A percentile compares a stretch with the other conserved stretches of the same genome.
phyloP scores from a whole-genome alignment of 2,888 invertebrate species.

The Aporophyla nigra region DNA sequence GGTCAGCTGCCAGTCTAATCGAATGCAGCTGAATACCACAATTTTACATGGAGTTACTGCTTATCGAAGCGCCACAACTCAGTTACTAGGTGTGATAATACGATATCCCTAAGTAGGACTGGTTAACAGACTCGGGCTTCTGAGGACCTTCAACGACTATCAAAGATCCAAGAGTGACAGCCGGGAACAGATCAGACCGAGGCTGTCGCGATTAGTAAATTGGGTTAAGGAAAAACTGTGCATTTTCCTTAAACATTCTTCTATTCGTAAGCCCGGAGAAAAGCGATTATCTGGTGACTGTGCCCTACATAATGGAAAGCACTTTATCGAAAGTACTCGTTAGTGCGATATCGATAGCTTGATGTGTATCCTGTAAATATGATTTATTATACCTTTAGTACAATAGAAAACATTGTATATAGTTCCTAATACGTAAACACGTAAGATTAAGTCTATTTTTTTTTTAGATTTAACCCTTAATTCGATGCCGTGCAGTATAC shows the following conservation, averaged over 20 bases:
- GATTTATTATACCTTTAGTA: slow-evolving; percentile 22
- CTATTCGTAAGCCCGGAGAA: background rate
- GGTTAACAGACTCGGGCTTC: no score
- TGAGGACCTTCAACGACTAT: no score
- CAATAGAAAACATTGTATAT: background rate
- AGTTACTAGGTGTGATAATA: no score
- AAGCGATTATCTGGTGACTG: slow-evolving; percentile 9
- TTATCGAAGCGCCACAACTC: no score
- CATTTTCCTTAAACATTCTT: background rate
- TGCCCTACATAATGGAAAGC: slow-evolving; percentile 27
- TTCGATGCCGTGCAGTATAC: no score
- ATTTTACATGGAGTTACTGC: no score
- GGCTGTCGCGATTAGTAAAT: background rate
- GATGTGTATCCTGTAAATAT: slow-evolving; percentile 25
- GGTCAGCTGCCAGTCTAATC: no score
- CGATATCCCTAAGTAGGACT: no score
- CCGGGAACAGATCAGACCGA: no score
- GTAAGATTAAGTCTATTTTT: background rate
- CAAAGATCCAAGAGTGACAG: no score
- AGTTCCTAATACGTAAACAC: background rate
- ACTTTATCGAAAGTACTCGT: slow-evolving; percentile 40
- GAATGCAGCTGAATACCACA: no score
- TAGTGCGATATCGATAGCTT: slow-evolving; percentile 17
- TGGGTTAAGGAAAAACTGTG: background rate
- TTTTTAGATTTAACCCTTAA: background rate